Evolutionary conservation across 2,113 vertebrate genomes (phyloP).

Genomic region (Psammodynastes pulverulentus): DNA sequence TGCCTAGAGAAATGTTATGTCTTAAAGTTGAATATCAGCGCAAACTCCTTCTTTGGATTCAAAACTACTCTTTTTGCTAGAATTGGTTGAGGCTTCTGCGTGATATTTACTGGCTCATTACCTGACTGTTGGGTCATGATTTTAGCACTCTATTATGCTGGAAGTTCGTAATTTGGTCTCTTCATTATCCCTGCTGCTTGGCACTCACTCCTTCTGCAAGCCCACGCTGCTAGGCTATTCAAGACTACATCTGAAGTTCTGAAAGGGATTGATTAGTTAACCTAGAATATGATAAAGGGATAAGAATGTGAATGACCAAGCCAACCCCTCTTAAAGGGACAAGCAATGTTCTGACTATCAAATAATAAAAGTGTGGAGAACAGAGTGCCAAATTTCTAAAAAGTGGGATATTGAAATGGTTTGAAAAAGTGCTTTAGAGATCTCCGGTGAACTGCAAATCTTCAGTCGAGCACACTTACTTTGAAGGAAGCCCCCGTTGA

Average conservation of each 20-base stretch:
- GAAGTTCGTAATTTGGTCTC: conserved; percentile 24
- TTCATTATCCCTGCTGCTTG: conserved; percentile 25
- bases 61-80: not conserved
- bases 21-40: not conserved
- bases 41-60: not conserved
- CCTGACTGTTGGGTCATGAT: conserved; percentile 13
- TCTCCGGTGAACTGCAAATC: not conserved
- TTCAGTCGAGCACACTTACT: not conserved
- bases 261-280: conserved; percentile 9
- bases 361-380: not conserved
- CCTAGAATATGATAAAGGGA: not conserved
- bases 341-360: not conserved
- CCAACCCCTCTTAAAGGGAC: not conserved
- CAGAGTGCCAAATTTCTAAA: not conserved
- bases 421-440: not conserved
- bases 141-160: conserved; percentile 19
- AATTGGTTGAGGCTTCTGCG: not conserved
- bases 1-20: not conserved
- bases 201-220: not conserved
- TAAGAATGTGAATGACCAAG: not conserved
- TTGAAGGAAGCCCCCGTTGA: not conserved
- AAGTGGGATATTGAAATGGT: not conserved
- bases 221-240: not conserved
- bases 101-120: conserved; percentile 16
- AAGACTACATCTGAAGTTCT: conserved; percentile 3